phyloP scores from a whole-genome alignment of 2,888 invertebrate species.

The Leistus spinibarbis region DNA sequence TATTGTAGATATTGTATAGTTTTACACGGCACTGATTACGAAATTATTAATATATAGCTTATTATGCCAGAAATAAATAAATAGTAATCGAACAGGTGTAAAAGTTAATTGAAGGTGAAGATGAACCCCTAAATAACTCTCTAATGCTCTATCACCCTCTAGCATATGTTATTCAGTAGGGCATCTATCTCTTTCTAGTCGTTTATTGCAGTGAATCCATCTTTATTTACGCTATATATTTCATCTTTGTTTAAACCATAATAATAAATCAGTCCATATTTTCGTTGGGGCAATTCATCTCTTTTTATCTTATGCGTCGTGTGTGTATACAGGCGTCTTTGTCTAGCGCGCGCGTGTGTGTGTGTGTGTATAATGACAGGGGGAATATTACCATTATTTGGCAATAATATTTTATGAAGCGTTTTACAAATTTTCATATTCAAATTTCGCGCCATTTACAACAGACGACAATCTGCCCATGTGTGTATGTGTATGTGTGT shows the following conservation, averaged over 20 bases:
- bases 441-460: conserved; percentile 11
- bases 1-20: no score
- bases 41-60: no score
- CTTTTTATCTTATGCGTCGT: background rate
- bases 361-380: background rate
- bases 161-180: no score
- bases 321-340: background rate
- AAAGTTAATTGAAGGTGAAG: no score
- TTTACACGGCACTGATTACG: no score
- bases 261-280: background rate
- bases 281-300: background rate
- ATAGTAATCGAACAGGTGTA: no score
- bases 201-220: background rate
- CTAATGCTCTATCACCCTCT: no score
- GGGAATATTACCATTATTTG: conserved; percentile 21
- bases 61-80: no score
- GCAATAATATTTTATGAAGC: conserved; percentile 29
- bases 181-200: no score
- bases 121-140: no score
- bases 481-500: no score
- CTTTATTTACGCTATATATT: background rate
- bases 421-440: conserved; percentile 18
- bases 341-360: background rate
- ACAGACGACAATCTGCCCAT: background rate
- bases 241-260: background rate